Base-by-base conservation (phyloP, 2,113 vertebrate genomes). In the Pterocles burchelli region DNA sequence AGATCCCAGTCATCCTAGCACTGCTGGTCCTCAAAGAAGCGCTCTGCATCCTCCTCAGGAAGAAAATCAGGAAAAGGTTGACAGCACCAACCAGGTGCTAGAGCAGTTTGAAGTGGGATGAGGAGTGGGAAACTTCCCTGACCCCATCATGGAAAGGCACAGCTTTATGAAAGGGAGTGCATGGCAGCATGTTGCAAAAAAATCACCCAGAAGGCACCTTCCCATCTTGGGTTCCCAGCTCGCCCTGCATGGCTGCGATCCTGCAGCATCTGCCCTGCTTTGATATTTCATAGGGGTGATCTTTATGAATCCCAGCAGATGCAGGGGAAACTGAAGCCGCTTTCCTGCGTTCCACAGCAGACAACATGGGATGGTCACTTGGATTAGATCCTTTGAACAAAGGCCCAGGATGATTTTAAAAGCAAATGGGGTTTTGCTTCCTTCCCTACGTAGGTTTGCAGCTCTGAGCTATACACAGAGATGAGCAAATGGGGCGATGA, bases 271-370 rank as follows among this genome's bases (percentile, higher is more conserved):
- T 36, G 2, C 58, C 33, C 49, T 0, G 1, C 90, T 93, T 90
- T 88, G 94, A 80, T 67, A 96, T 93, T 86, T 87, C 94, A 84
- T 77, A 83, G 55, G 75, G 54, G 51, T 84, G 80, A 83, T 74
- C 85, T 52, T 78, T 31, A 62, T 2, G 9, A 89, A 93, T 90
- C 73, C 65, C 68, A 91, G 89, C 94, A 95, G 91, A 95, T 95
- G 86, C 61, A 29, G 46, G 73, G 83, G 73, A 95, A 97, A 92
- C 80, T 15, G 70, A 95, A 96, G 73, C 68, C 5, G 7, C 86
- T 57, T 75, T 41, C 52, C 38, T 5, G 1, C 20, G 10, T 95
- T 92, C 86, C 89, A 82, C 10, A 6, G 72, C 3, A 1, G 61
- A 54, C 1, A 2, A 68, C 45, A 45, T 2, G 33, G 9, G 17